Percentiles rank a stretch among this genome's conserved stretches.
These are phyloP conservation scores for Diachasma alloeum DNA, from an alignment of 1,140 invertebrate species.

Conservation along the genomic window DNA sequence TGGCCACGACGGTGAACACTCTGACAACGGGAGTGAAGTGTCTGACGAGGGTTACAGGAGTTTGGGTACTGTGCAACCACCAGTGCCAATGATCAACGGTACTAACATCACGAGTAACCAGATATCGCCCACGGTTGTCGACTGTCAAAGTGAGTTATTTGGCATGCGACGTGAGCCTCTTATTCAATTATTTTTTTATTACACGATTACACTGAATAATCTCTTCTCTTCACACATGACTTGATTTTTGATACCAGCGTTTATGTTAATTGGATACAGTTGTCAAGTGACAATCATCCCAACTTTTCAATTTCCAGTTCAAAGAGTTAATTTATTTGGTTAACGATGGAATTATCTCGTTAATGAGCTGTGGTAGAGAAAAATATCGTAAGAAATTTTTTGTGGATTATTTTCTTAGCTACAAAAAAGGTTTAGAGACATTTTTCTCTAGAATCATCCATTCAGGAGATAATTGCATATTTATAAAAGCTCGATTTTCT, in stretches of 20 bases:
- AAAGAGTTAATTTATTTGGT: too few species aligned
- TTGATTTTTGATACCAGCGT: neutral
- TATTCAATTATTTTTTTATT: slow-evolving; percentile 14
- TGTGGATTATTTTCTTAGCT: too few species aligned
- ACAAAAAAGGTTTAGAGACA: too few species aligned
- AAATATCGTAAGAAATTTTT: too few species aligned
- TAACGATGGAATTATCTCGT: too few species aligned
- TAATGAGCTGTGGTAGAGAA: too few species aligned
- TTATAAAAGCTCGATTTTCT: too few species aligned
- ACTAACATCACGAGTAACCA: slow-evolving; percentile 51
- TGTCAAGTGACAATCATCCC: neutral
- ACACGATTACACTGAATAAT: neutral
- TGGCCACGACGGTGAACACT: slow-evolving; percentile 67
- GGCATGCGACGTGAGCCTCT: slow-evolving; percentile 17
- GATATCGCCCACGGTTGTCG: slow-evolving; percentile 56
- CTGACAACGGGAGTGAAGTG: slow-evolving; percentile 85
- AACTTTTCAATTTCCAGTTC: neutral
- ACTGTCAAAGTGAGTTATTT: slow-evolving; percentile 65
- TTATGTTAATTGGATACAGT: neutral
- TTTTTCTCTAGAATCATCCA: too few species aligned
- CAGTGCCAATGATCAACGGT: slow-evolving; percentile 53
- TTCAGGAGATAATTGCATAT: too few species aligned
- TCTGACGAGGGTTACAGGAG: slow-evolving; percentile 88
- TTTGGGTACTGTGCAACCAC: slow-evolving; percentile 73
- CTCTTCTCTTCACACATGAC: neutral